Conservation (phyloP, 2,888 invertebrate species). For the Scaptomyza reducta region DNA sequence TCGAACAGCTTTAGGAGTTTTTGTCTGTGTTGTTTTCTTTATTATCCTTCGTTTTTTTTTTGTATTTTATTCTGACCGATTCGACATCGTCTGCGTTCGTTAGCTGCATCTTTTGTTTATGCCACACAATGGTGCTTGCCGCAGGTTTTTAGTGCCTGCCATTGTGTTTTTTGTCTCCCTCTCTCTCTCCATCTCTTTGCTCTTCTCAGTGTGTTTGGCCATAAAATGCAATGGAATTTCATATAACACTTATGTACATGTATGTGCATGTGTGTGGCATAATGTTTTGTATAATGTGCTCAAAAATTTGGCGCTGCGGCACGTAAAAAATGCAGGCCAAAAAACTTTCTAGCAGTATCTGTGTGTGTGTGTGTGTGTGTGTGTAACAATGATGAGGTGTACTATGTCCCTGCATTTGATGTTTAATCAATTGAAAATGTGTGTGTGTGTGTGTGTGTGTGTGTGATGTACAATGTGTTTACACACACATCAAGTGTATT, state of each 20-base stretch:
- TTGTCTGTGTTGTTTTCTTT: slow-evolving; percentile 29
- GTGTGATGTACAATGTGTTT: slow-evolving; percentile 4
- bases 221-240: slow-evolving; percentile 79
- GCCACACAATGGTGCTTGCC: slow-evolving; percentile 71
- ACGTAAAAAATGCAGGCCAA: slow-evolving; percentile 71
- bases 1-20: slow-evolving; percentile 53
- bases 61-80: slow-evolving; percentile 65
- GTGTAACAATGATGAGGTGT: slow-evolving; percentile 31
- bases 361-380: too few species aligned
- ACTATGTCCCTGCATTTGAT: slow-evolving; percentile 61
- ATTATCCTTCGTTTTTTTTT: slow-evolving; percentile 39
- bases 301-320: slow-evolving; percentile 67
- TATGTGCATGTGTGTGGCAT: slow-evolving; percentile 35
- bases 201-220: slow-evolving; percentile 24
- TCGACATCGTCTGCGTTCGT: slow-evolving; percentile 44
- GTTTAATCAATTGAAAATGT: slow-evolving; percentile 73
- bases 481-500: slow-evolving; percentile 50
- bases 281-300: slow-evolving; percentile 69
- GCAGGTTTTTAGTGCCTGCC: slow-evolving; percentile 73
- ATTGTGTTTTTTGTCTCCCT: slow-evolving; percentile 47
- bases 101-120: slow-evolving; percentile 74
- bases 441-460: slow-evolving; percentile 14
- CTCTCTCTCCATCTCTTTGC: slow-evolving; percentile 8
- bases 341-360: slow-evolving; percentile 33
- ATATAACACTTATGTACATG: slow-evolving; percentile 55